A percentile compares a stretch with the other conserved stretches of the same genome.
Conservation (phyloP, 2,797 vertebrate genomes). For the Acanthopagrus latus region DNA sequence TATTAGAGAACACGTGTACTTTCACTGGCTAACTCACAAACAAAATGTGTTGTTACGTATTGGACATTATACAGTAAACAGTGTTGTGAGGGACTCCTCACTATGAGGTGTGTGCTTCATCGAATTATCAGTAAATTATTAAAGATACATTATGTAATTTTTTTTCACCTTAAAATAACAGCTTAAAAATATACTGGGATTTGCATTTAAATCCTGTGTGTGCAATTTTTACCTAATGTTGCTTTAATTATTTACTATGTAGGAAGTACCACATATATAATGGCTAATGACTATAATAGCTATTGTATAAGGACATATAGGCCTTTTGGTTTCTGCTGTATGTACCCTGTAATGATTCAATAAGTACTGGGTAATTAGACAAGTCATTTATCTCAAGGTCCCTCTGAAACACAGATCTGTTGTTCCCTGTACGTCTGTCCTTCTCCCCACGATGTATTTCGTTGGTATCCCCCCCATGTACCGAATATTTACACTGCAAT, state of each 20-base stretch:
- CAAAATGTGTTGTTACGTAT: background rate
- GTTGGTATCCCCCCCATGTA: background rate
- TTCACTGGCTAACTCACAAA: background rate
- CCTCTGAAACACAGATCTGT: conserved; percentile 14
- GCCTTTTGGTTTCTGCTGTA: background rate
- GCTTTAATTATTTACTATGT: background rate
- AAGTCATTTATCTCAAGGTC: conserved; percentile 10
- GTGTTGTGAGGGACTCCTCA: background rate
- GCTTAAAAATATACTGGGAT: too few species aligned
- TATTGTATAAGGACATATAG: background rate
- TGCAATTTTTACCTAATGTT: too few species aligned
- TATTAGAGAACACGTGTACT: too few species aligned
- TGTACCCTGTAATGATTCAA: conserved; percentile 7
- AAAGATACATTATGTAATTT: too few species aligned
- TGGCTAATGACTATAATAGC: too few species aligned
- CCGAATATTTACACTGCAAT: conserved; percentile 12
- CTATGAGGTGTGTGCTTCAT: background rate
- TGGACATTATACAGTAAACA: background rate
- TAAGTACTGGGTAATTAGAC: background rate
- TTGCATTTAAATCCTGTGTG: too few species aligned
- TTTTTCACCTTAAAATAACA: too few species aligned
- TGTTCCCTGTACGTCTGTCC: background rate
- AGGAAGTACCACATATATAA: background rate
- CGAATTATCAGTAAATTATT: background rate
- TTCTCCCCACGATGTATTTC: background rate